Conservation (phyloP, 2,113 vertebrate species). For the Peromyscus maniculatus region DNA sequence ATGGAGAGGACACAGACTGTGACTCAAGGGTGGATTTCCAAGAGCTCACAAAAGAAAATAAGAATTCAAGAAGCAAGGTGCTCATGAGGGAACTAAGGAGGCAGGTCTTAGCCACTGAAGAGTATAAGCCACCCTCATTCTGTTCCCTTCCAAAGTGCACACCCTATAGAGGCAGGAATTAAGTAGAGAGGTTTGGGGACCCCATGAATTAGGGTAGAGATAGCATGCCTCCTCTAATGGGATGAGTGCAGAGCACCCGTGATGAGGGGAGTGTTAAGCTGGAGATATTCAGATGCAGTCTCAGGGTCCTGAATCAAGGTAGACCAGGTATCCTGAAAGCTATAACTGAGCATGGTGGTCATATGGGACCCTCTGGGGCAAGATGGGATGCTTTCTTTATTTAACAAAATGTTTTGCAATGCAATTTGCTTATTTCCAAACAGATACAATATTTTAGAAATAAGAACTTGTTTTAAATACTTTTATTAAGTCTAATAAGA, state of each 20-base stretch:
- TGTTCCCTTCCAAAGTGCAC: not conserved
- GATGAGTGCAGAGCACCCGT: not conserved
- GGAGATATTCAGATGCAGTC: not conserved
- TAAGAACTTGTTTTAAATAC: not conserved
- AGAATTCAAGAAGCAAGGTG: not conserved
- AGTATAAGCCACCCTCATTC: fast-evolving
- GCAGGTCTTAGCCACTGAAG: not conserved
- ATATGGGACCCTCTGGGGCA: not conserved
- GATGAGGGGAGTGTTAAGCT: no score
- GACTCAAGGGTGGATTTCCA: not conserved
- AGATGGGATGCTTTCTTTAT: not conserved
- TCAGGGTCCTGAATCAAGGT: not conserved
- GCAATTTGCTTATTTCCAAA: not conserved
- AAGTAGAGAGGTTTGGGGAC: not conserved
- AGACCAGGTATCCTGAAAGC: not conserved
- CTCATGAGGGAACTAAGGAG: not conserved
- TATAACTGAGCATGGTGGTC: fast-evolving
- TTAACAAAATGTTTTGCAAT: not conserved
- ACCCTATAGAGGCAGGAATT: not conserved
- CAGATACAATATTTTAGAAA: not conserved
- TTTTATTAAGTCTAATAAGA: constrained; percentile 40
- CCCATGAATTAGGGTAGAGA: no score
- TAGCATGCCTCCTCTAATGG: not conserved
- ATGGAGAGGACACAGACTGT: not conserved
- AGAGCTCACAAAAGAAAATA: not conserved